A percentile compares a stretch with the other conserved stretches of the same genome.
These are phyloP conservation scores for Sphenodon punctatus DNA, from an alignment of 2,797 vertebrate species.

Conservation along the genomic window DNA sequence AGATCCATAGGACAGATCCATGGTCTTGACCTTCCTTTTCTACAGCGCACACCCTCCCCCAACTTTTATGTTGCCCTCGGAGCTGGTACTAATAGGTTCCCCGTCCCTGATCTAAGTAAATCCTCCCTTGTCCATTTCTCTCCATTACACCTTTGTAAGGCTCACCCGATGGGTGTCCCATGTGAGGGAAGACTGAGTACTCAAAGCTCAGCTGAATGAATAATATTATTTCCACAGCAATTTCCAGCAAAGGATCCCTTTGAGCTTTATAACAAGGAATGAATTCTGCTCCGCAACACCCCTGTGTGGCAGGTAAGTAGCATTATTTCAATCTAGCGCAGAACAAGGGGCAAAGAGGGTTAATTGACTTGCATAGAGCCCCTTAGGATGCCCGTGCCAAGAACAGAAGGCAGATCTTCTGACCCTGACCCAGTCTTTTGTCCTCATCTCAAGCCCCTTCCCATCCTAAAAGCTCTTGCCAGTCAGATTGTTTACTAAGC, in stretches of 20 bases:
- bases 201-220: background rate
- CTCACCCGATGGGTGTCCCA: no score
- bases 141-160: no score
- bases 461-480: slow-evolving; percentile 20
- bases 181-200: background rate
- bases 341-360: slow-evolving; percentile 38
- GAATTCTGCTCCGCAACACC: slow-evolving; percentile 61
- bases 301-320: slow-evolving; percentile 49
- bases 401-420: slow-evolving; percentile 20
- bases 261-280: slow-evolving; percentile 5
- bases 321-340: slow-evolving; percentile 29
- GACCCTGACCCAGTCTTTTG: background rate
- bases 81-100: no score
- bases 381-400: slow-evolving; percentile 38
- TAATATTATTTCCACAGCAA: background rate
- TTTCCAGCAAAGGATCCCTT: slow-evolving; percentile 23
- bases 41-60: no score
- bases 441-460: slow-evolving; percentile 4
- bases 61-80: no score
- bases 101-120: no score
- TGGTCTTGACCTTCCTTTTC: no score
- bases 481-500: slow-evolving; percentile 26
- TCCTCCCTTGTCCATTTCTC: background rate
- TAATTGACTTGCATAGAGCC: slow-evolving; percentile 59
- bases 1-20: no score